These are phyloP conservation scores for Vollenhovia emeryi DNA, from an alignment of 1,140 invertebrate species.

Conservation along the genomic window DNA sequence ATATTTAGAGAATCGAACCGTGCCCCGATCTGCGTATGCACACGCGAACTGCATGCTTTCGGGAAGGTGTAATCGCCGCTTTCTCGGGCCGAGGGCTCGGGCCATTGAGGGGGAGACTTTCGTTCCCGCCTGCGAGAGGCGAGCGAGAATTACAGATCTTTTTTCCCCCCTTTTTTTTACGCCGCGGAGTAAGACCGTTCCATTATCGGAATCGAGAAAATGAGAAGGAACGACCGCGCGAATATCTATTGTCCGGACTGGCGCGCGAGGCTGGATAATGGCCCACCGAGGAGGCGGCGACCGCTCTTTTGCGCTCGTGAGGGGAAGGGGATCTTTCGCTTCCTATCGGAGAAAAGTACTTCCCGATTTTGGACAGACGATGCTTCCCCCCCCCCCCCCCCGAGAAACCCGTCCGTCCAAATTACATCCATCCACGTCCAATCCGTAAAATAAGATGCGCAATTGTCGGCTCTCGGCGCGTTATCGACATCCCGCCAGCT, in stretches of 20 bases:
- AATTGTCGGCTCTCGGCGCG: not conserved
- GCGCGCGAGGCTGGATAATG: conserved; percentile 17
- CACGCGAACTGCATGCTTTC: conserved; percentile 21
- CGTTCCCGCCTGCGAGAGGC: not conserved
- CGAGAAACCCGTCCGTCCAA: not conserved
- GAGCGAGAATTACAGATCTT: not conserved
- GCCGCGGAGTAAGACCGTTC: not conserved
- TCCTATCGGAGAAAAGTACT: conserved; percentile 10
- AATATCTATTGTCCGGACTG: conserved; percentile 10
- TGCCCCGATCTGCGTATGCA: conserved; percentile 4
- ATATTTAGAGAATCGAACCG: conserved; percentile 45
- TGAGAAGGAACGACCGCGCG: conserved; percentile 8
- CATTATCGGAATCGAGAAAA: conserved; percentile 35
- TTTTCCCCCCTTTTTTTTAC: not conserved
- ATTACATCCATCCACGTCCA: not conserved
- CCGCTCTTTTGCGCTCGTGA: not conserved
- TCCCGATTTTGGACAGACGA: not conserved
- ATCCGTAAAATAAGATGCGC: not conserved
- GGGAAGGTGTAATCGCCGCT: conserved; percentile 15
- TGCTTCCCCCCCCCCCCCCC: too few relatives aligned
- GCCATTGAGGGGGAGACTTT: not conserved
- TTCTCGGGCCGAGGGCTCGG: not conserved
- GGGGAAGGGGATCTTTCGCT: not conserved
- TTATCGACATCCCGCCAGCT: conserved; percentile 5
- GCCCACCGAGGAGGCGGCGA: not conserved